These are phyloP conservation scores for Agrenia bidenticulata DNA, from an alignment of 2,888 invertebrate species.

Conservation along the genomic window DNA sequence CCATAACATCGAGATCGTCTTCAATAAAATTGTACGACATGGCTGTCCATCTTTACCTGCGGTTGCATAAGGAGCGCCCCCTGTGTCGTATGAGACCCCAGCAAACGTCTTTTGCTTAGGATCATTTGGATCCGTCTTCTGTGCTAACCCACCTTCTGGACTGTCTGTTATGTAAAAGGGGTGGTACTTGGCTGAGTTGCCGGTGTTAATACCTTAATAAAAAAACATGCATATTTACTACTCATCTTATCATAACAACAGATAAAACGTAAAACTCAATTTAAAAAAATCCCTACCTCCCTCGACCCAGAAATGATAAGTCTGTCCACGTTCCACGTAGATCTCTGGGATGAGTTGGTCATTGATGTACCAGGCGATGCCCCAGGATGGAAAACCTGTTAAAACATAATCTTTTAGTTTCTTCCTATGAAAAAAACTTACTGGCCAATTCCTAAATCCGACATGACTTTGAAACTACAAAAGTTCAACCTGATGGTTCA, in stretches of 20 bases:
- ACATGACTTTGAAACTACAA: too few relatives aligned
- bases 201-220: constrained; percentile 65
- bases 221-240: neutral
- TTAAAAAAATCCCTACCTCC: constrained; percentile 55
- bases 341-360: constrained; percentile 56
- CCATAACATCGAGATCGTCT: too few relatives aligned
- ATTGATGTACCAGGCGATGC: constrained; percentile 56
- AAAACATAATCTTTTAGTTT: too few relatives aligned
- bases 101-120: constrained; percentile 74
- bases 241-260: neutral
- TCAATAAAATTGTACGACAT: neutral
- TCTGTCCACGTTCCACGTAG: constrained; percentile 55
- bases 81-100: constrained; percentile 73
- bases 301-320: constrained; percentile 55
- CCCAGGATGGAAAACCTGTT: constrained; percentile 56
- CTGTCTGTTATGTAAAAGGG: constrained; percentile 89
- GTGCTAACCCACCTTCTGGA: constrained; percentile 80
- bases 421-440: too few relatives aligned
- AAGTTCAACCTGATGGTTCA: too few relatives aligned
- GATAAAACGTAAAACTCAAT: neutral
- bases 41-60: constrained; percentile 63
- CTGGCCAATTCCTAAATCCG: too few relatives aligned
- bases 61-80: constrained; percentile 77
- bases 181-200: constrained; percentile 82
- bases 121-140: constrained; percentile 71